phyloP scores from a whole-genome alignment of 2,888 invertebrate species.

The Nipponacmea schrenckii region DNA sequence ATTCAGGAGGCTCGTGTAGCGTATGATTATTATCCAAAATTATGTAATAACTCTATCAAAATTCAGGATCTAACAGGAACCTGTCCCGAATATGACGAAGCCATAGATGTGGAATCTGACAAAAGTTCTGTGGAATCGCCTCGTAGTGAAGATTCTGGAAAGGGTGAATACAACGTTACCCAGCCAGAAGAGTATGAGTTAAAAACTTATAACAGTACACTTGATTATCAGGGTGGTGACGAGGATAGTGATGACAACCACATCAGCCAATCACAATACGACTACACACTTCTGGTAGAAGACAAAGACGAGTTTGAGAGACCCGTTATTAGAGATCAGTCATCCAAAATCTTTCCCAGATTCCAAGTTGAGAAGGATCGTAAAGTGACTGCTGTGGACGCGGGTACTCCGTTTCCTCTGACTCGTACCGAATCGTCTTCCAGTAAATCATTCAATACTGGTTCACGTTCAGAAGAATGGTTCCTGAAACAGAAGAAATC shows the following conservation, averaged over 20 bases:
- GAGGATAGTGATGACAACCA: conserved; percentile 5
- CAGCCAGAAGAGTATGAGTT: conserved; percentile 34
- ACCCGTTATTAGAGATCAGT: background rate
- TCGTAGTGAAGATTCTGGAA: conserved; percentile 45
- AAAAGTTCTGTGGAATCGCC: conserved; percentile 50
- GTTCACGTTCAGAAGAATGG: too few relatives aligned
- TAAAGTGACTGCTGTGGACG: too few relatives aligned
- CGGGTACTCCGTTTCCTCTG: too few relatives aligned
- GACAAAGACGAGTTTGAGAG: conserved; percentile 9
- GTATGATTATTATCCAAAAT: conserved; percentile 43
- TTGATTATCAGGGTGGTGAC: conserved; percentile 1
- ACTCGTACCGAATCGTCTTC: too few relatives aligned
- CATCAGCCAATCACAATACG: conserved; percentile 10
- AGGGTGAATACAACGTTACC: conserved; percentile 24
- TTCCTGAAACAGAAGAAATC: too few relatives aligned
- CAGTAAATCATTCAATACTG: too few relatives aligned
- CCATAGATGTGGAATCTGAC: conserved; percentile 46
- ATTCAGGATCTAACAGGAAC: conserved; percentile 23
- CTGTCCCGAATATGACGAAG: conserved; percentile 47
- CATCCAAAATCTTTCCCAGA: background rate
- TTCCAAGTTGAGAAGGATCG: background rate
- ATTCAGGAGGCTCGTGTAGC: conserved; percentile 38
- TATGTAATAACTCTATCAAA: conserved; percentile 16
- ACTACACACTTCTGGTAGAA: background rate
- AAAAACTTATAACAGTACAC: conserved; percentile 29